Evolutionary conservation across 2,797 vertebrate genomes (phyloP), one percentile per base, ranked within the genome.

Genomic region (Trachurus trachurus): DNA sequence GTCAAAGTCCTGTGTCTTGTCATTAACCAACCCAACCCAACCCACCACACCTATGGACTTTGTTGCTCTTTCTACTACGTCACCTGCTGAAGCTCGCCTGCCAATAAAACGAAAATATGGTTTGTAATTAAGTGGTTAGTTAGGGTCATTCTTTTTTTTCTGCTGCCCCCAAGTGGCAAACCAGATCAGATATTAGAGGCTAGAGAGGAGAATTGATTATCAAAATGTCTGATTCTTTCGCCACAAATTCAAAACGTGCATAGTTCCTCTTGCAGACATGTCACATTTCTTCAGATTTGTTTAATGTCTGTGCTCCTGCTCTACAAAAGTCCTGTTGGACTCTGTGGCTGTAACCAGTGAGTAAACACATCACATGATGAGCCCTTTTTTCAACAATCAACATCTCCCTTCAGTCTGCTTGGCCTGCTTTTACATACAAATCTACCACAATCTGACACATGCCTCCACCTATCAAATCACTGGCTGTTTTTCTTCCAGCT

Each of bases 391-490:
- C 26, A 17, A 76, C 74, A 73, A 76, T 2, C 53, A 39, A 42
- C 64, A 47, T 71, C 74, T 69, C 54, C 63, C 63, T 57, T 73
- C 47, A 39, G 71, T 76, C 70, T 22, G 22, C 44, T 76, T 76
- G 71, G 64, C 66, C 81, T 71, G 54, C 31, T 72, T 86, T 80
- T 60, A 67, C 50, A 75, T 57, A 67, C 71, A 78, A 64, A 73
- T 82, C 76, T 44, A 76, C 78, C 81, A 74, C 66, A 78, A 62
- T 83, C 54, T 73, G 78, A 83, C 77, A 88, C 56, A 79, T 77
- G 86, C 73, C 76, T 82, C 65, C 9, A 6, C 44, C 34, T 31
- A 84, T 90, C 63, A 87, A 58, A 77, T 81, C 83, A 82, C 31
- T 70, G n/a, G 21, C 44, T 87, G 56, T 74, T 88, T 73, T 70